Conservation (phyloP, 2,888 invertebrate species). For the Thalpophila matura region DNA sequence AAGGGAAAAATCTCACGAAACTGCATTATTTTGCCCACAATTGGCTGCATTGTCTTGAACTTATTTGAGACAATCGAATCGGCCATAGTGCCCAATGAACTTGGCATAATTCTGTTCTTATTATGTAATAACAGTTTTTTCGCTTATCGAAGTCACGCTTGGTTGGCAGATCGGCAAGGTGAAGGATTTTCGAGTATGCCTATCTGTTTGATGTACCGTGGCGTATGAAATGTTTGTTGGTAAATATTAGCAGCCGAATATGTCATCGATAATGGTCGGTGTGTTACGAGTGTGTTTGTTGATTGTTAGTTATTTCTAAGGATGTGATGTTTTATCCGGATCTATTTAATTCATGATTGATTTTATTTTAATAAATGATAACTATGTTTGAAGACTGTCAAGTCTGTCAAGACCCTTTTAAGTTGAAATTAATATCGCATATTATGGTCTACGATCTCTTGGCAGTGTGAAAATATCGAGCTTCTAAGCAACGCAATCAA, state of each 20-base stretch:
- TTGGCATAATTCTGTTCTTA: conserved; percentile 70
- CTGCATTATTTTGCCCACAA: conserved; percentile 51
- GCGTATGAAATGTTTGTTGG: conserved; percentile 32
- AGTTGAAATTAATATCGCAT: no score
- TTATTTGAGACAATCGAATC: conserved; percentile 49
- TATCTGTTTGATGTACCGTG: conserved; percentile 51
- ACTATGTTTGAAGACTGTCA: no score
- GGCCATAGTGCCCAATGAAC: conserved; percentile 67
- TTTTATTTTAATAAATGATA: no score
- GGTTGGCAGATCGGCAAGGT: conserved; percentile 70
- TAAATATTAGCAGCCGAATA: conserved; percentile 27
- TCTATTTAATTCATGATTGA: no score
- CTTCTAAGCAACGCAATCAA: no score
- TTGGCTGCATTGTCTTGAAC: conserved; percentile 48
- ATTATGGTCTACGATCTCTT: no score
- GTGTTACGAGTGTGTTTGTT: neutral
- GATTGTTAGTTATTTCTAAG: neutral
- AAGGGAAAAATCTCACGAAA: conserved; percentile 58
- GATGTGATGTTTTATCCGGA: no score
- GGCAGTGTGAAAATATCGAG: no score
- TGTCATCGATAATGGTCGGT: neutral
- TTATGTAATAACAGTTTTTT: conserved; percentile 70
- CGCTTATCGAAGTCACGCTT: conserved; percentile 64
- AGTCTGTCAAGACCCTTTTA: no score
- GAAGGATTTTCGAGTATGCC: conserved; percentile 64